Percentiles rank a stretch among this genome's conserved stretches.
Evolutionary conservation across 1,140 invertebrate species (phyloP).

Genomic region (Formica exsecta): DNA sequence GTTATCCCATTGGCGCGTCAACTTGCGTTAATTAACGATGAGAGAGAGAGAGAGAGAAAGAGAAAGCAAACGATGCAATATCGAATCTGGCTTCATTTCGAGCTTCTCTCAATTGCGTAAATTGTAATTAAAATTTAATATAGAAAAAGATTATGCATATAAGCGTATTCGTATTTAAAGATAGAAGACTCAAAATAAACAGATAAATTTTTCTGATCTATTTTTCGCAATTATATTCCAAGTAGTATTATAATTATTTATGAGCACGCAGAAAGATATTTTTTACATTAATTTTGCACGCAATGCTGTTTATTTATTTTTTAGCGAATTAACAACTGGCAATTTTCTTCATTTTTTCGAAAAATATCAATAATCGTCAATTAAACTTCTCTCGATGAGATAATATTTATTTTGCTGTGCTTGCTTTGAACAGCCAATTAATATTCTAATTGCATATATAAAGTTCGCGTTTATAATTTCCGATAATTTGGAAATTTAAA

Average conservation of each 20-base stretch:
- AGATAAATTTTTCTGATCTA: neutral
- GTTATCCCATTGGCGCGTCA: neutral
- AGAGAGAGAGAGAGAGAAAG: neutral
- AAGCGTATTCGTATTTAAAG: neutral
- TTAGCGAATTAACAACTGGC: neutral
- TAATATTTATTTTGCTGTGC: neutral
- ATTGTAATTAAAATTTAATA: neutral
- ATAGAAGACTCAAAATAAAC: neutral
- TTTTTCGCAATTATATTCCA: neutral
- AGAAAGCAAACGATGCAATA: neutral
- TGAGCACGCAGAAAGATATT: neutral
- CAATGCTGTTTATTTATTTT: neutral
- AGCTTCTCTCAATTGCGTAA: neutral
- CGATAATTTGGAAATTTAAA: neutral
- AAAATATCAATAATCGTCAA: constrained; percentile 6
- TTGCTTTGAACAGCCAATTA: neutral
- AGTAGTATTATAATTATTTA: constrained; percentile 9
- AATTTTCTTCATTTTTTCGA: neutral
- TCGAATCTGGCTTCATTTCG: neutral
- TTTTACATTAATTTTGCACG: neutral
- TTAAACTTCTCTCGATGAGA: neutral
- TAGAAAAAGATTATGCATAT: neutral
- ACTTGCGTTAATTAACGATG: neutral
- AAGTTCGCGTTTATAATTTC: neutral
- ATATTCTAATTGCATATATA: neutral